A percentile compares a stretch with the other conserved stretches of the same genome.
Evolutionary conservation across 2,113 vertebrate species (phyloP).

Genomic region (Furnarius figulus): DNA sequence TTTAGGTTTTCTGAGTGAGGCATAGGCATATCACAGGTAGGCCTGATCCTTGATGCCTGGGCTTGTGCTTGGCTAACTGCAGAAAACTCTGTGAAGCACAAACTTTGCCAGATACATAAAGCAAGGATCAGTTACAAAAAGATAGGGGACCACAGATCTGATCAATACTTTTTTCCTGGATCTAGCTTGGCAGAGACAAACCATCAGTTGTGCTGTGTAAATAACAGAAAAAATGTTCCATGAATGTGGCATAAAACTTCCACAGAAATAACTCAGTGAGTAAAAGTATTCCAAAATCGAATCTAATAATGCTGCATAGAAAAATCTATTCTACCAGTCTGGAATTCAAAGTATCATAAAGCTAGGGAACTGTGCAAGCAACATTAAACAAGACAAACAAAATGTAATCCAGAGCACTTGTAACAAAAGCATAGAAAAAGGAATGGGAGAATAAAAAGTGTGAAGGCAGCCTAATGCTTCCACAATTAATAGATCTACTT

Average conservation of each 20-base stretch:
- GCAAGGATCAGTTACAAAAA: neutral
- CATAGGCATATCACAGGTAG: neutral
- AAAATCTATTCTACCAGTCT: conserved; percentile 72
- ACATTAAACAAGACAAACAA: conserved; percentile 65
- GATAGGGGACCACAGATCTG: neutral
- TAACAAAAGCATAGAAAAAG: conserved; percentile 64
- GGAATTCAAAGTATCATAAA: conserved; percentile 72
- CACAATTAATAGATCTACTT: conserved; percentile 75
- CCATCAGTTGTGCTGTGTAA: conserved; percentile 13
- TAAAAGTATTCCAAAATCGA: conserved; percentile 74
- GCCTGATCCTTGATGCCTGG: accelerated
- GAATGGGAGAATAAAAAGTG: conserved; percentile 62
- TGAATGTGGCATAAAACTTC: conserved; percentile 41
- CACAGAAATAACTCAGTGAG: conserved; percentile 62
- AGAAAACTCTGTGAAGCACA: neutral
- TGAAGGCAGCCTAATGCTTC: conserved; percentile 53
- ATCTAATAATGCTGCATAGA: conserved; percentile 69
- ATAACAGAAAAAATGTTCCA: conserved; percentile 29
- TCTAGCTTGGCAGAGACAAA: neutral
- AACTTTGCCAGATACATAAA: neutral
- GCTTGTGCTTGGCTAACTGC: neutral
- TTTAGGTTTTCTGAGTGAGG: neutral
- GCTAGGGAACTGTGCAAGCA: conserved; percentile 38
- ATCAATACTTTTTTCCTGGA: neutral
- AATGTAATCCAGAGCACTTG: conserved; percentile 46